Evolutionary conservation across 2,797 vertebrate species (phyloP).

Genomic region (Euphonia xanthogaster): DNA sequence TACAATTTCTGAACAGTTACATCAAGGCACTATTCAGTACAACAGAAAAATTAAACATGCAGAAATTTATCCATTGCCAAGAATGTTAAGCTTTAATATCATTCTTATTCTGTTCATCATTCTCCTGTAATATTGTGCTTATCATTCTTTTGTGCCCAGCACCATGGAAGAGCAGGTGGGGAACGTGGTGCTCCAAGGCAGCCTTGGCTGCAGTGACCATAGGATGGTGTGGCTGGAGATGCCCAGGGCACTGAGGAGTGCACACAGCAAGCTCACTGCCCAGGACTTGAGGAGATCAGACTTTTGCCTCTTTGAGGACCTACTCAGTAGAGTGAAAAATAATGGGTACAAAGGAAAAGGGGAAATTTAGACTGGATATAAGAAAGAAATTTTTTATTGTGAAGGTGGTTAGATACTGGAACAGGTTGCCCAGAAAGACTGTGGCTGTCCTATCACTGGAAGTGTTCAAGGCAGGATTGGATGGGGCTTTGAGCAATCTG

Average conservation of each 20-base stretch:
- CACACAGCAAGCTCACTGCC: neutral
- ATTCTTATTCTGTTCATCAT: neutral
- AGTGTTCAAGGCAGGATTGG: neutral
- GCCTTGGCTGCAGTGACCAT: neutral
- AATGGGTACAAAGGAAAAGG: neutral
- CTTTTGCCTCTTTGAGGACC: neutral
- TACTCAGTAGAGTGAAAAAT: neutral
- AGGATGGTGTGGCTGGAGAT: neutral
- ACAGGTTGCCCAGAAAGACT: neutral
- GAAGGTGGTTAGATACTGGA: neutral
- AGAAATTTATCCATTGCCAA: neutral
- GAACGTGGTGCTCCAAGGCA: fast-evolving
- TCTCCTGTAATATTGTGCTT: neutral
- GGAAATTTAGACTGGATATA: neutral
- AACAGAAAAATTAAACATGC: neutral
- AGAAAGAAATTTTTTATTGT: neutral
- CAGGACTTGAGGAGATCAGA: neutral
- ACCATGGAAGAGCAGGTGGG: neutral
- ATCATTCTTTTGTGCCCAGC: neutral
- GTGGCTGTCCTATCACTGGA: neutral
- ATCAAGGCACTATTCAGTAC: neutral
- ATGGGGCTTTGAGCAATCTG: neutral
- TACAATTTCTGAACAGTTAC: neutral
- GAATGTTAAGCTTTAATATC: neutral
- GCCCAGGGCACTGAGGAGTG: fast-evolving